phyloP scores from a whole-genome alignment of 2,797 vertebrate genomes.

The Mus spretus region DNA sequence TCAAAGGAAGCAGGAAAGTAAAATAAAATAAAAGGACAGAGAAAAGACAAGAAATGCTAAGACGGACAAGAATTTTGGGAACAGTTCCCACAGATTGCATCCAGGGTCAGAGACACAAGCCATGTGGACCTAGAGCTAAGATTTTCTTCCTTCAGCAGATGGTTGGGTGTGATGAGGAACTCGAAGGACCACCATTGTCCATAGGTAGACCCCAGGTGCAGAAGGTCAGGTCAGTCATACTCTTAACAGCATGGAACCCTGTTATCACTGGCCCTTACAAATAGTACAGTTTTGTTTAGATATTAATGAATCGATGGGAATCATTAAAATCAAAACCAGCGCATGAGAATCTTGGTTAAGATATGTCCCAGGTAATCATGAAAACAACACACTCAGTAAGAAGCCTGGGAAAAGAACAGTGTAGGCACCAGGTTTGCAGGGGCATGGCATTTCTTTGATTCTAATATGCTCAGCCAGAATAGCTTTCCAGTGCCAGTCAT shows the following conservation, averaged over 20 bases:
- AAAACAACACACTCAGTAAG: background rate
- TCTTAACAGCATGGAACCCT: background rate
- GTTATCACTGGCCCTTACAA: background rate
- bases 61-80: background rate
- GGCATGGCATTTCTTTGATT: background rate
- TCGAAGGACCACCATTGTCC: background rate
- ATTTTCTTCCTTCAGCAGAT: background rate
- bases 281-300: background rate
- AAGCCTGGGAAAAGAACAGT: background rate
- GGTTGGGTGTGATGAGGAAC: no score
- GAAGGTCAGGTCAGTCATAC: background rate
- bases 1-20: background rate
- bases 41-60: background rate
- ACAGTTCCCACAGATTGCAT: background rate
- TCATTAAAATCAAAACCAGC: background rate
- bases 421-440: background rate
- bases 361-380: background rate
- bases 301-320: conserved; percentile 43
- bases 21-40: background rate
- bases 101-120: background rate
- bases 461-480: background rate
- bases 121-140: background rate
- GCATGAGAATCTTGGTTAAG: conserved; percentile 22
- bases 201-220: background rate
- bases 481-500: background rate